phyloP scores from a whole-genome alignment of 2,888 invertebrate species.

The Nemoura dubitans region DNA sequence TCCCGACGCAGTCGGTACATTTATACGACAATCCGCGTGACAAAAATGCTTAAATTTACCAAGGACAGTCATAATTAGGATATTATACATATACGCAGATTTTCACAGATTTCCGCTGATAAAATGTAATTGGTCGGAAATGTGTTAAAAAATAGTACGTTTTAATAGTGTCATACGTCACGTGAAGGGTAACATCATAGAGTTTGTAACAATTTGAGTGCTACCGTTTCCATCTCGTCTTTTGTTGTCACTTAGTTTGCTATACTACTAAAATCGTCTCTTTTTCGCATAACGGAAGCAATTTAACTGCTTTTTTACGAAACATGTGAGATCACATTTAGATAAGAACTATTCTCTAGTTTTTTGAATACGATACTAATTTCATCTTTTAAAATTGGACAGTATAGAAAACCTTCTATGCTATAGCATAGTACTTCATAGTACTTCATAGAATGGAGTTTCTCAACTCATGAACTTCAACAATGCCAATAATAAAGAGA shows the following conservation, averaged over 20 bases:
- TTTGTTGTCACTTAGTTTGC: no score
- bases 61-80: background rate
- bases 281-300: background rate
- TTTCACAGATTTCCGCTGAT: background rate
- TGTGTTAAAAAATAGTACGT: background rate
- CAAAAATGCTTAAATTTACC: background rate
- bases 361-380: no score
- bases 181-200: background rate
- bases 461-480: no score
- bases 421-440: no score
- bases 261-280: background rate
- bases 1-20: background rate
- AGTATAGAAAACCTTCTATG: no score
- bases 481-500: no score
- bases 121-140: background rate
- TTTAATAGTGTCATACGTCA: background rate
- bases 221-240: background rate
- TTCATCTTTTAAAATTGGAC: no score
- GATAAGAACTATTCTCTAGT: no score
- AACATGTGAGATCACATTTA: no score
- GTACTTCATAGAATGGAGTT: no score
- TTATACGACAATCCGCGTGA: background rate
- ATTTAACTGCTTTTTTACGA: background rate
- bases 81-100: background rate
- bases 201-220: background rate